Evolutionary conservation across 2,888 invertebrate species (phyloP), one percentile per base, ranked within the genome.

Genomic region (Sarcophaga rosellei): DNA sequence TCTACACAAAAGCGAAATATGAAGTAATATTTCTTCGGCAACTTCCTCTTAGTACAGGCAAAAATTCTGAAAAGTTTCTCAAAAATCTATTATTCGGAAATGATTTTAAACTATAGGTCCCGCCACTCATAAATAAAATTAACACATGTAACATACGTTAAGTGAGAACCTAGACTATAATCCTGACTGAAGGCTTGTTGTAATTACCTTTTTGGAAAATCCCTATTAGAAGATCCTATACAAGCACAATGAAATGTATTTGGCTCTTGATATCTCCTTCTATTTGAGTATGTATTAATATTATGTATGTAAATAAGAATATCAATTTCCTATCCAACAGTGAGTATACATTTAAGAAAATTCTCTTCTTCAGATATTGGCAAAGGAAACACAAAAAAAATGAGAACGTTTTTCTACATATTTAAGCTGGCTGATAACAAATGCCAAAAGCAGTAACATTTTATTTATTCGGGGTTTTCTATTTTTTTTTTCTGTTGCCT

Each of bases 401-500:
- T 45, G 45, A 44, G 1, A 47, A 63, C 47, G 65, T 74, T 73
- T 53, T 53, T 25, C 47, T 20, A 84, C 68, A 79, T 69, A 65
- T 78, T 79, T 20, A 84, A 84, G 79, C 79, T 79, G 74, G 57
- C 83, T 79, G 83, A 84, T 84, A 84, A 74, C 74, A 84, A 79
- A 84, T 79, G 72, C 79, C 81, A 70, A 82, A 77, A 87, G 72
- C 79, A 85, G 77, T 89, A 88, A 88, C 88, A 87, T 10, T 65
- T 63, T 81, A 63, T 75, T 62, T 62, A 25, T 47, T 35, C 8
- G 35, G 35, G 35, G 8, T 10, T 10, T 35, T 8, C 35, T 21
- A 57, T 23, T 69, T 17, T 23, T 4, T 47, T 11, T 53, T 45
- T 6, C 17, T 15, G 10, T 66, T 68, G 20, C 21, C 20, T n/a